Base-by-base conservation (phyloP, 2,888 invertebrate species). In the Hydraecia micacea region DNA sequence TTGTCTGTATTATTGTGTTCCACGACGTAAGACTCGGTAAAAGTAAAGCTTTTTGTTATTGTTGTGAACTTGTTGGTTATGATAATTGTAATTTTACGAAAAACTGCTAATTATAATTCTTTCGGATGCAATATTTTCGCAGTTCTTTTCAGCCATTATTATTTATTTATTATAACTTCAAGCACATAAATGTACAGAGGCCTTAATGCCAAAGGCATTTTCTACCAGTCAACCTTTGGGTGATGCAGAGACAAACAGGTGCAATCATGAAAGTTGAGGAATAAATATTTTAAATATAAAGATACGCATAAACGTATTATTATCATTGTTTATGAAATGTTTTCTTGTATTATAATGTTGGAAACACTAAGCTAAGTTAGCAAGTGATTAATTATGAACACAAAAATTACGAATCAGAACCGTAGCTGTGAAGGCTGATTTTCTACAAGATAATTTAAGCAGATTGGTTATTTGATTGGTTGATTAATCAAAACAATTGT, bases 401-500 rank as follows among this genome's bases (percentile, higher is more conserved):
- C 6, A 68, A 36, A 42, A 39, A 62, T 9, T 11, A 32, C 5
- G 5, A 13, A 18, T 68, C 3, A 15, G 18, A 71, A 74, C 21
- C 13, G 25, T 32, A 18, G 28, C 1, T 0, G 1, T 28, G 1
- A 39, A 78, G n/a, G 25, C 18, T 42, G 11, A 32, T 42, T 49
- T 15, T 55, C 28, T 55, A 55, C 0, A 42, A 25, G n/a, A 79
- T 32, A 42, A 21, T 71, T 62, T 36, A 21, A n/a, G 18, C 2
- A n/a, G n/a, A n/a, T 77, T 67, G 9, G 18, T 46, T 49, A 18
- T 49, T 18, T 18, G 18, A 18, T 49, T 21, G 52, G 52, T 52
- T 21, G 3, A 70, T 46, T 36, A 39, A 62, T n/a, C 0, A 60
- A 83, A 77, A 77, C 32, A 60, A 46, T 28, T 11, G 25, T 3